phyloP scores from a whole-genome alignment of 2,888 invertebrate species.

The Conchocele bisecta region DNA sequence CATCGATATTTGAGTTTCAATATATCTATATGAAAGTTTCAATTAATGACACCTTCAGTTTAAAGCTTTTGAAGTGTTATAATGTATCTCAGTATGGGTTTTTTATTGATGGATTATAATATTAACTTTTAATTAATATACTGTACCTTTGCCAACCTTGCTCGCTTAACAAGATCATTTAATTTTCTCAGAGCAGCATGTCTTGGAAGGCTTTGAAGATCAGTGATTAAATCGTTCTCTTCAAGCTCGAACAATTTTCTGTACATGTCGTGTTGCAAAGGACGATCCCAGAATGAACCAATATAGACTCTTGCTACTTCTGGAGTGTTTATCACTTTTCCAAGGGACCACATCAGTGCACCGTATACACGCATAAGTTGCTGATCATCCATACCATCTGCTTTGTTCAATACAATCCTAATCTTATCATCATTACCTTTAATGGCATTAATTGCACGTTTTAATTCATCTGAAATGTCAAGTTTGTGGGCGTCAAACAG shows the following conservation, averaged over 20 bases:
- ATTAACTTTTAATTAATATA: too few relatives aligned
- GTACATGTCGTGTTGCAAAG: slow-evolving; percentile 96
- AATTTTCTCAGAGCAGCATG: slow-evolving; percentile 98
- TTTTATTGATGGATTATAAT: too few relatives aligned
- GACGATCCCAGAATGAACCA: slow-evolving; percentile 99
- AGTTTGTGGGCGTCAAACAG: slow-evolving; percentile 99
- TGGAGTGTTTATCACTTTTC: slow-evolving; percentile 98
- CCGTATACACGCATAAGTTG: slow-evolving; percentile 99
- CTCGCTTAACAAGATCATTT: slow-evolving; percentile 98
- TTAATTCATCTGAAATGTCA: slow-evolving; percentile 99
- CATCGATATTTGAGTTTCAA: too few relatives aligned
- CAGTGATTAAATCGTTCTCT: slow-evolving; percentile 85
- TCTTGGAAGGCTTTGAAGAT: slow-evolving; percentile 96
- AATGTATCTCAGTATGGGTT: too few relatives aligned
- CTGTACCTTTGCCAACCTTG: slow-evolving; percentile 94
- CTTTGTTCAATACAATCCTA: slow-evolving; percentile 98
- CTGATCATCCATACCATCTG: slow-evolving; percentile 99
- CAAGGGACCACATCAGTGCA: slow-evolving; percentile 99
- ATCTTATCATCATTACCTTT: slow-evolving; percentile 87
- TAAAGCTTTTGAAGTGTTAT: too few relatives aligned
- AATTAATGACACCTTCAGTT: too few relatives aligned
- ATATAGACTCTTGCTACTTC: slow-evolving; percentile 99
- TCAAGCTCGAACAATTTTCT: slow-evolving; percentile 85
- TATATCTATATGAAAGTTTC: too few relatives aligned
- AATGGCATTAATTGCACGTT: slow-evolving; percentile 97